Evolutionary conservation across 2,888 invertebrate genomes (phyloP).

Genomic region (Sesia bembeciformis): DNA sequence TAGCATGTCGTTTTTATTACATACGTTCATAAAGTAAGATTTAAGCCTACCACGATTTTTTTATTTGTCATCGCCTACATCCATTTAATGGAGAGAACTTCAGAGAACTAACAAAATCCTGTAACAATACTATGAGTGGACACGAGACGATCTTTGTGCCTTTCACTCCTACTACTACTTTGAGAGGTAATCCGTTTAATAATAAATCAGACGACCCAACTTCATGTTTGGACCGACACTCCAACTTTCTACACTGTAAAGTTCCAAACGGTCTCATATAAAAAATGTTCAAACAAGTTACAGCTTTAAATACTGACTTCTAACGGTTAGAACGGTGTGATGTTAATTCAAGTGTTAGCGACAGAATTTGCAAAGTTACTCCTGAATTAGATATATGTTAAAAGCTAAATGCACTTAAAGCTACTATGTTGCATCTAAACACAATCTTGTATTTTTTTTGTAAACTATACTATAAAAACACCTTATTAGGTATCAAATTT

Average conservation of each 20-base stretch:
- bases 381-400: constrained; percentile 68
- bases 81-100: background rate
- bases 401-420: constrained; percentile 65
- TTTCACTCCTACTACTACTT: constrained; percentile 19
- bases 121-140: background rate
- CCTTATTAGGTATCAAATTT: no score
- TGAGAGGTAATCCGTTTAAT: constrained; percentile 58
- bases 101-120: background rate
- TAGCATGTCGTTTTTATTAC: no score
- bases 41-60: no score
- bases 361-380: constrained; percentile 23
- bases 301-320: constrained; percentile 11
- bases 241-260: constrained; percentile 40
- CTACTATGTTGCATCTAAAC: constrained; percentile 30
- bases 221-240: constrained; percentile 59
- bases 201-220: constrained; percentile 70
- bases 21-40: no score
- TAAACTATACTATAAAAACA: no score
- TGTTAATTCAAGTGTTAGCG: constrained; percentile 17
- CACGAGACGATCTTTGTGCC: constrained; percentile 12
- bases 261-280: constrained; percentile 40
- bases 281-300: constrained; percentile 15
- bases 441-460: background rate
- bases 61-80: no score
- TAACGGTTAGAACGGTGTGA: background rate